Conservation (phyloP, 35 echinoderm and acorn worm species). For the Chiridota heheva region DNA sequence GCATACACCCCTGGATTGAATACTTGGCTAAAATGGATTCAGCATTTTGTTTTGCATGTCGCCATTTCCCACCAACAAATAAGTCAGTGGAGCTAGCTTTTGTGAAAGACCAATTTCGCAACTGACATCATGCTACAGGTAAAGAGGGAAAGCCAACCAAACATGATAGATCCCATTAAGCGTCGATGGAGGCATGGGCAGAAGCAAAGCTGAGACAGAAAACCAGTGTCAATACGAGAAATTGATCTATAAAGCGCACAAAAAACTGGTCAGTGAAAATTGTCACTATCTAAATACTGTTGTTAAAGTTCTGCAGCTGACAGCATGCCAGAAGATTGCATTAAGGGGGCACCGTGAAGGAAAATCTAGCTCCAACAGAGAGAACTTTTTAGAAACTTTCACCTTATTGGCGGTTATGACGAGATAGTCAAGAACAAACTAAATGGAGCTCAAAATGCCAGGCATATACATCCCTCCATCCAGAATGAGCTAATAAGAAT, state of each 20-base stretch:
- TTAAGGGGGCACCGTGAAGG: slow-evolving; percentile 19
- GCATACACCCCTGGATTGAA: slow-evolving; percentile 45
- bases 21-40: slow-evolving; percentile 22
- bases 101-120: slow-evolving; percentile 4
- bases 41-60: slow-evolving; percentile 50
- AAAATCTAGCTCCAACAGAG: slow-evolving; percentile 8
- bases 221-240: slow-evolving; percentile 9
- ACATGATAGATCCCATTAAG: slow-evolving; percentile 25
- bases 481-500: slow-evolving; percentile 10
- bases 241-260: slow-evolving; percentile 1
- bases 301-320: slow-evolving; percentile 26
- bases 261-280: slow-evolving; percentile 12
- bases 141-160: slow-evolving; percentile 28
- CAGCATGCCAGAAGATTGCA: slow-evolving; percentile 42
- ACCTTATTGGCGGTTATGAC: slow-evolving; percentile 20
- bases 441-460: slow-evolving; percentile 18
- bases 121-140: slow-evolving; percentile 7
- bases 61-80: slow-evolving; percentile 39
- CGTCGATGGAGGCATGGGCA: slow-evolving; percentile 36
- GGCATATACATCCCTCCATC: slow-evolving; percentile 11
- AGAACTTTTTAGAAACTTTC: not conserved
- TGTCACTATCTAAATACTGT: slow-evolving; percentile 19
- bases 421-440: slow-evolving; percentile 2
- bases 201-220: slow-evolving; percentile 7
- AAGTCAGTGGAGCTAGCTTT: slow-evolving; percentile 22